Evolutionary conservation across 30 jellyfish, hydroid and myxozoan genomes (phyloP).

Genomic region (Mastigias papua): DNA sequence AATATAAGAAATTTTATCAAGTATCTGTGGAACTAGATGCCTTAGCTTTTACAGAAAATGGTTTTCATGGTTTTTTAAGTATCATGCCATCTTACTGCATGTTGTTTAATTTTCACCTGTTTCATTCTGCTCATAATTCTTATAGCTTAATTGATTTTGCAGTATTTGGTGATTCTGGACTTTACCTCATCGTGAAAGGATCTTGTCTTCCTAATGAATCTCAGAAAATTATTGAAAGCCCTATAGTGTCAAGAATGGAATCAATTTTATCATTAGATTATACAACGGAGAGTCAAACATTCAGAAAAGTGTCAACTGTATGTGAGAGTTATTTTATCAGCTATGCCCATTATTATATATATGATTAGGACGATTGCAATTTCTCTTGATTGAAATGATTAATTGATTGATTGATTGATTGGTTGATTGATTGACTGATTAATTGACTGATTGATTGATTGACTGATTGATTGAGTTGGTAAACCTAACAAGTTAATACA

Average conservation of each 20-base stretch:
- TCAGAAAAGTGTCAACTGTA: neutral
- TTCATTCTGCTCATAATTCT: no score
- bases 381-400: no score
- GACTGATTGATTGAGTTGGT: neutral
- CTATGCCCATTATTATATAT: neutral
- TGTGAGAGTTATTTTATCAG: neutral
- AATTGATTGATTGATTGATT: neutral
- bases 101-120: no score
- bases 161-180: slow-evolving; percentile 74
- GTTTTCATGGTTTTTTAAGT: no score
- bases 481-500: neutral
- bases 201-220: slow-evolving; percentile 18
- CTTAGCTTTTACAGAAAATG: no score
- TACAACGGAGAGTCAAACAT: neutral
- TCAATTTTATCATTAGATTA: neutral
- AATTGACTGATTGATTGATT: neutral
- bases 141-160: no score
- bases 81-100: no score
- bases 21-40: no score
- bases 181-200: slow-evolving; percentile 60
- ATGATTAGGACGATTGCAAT: neutral
- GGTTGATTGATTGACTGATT: neutral
- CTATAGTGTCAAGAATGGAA: slow-evolving; percentile 4
- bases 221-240: neutral
- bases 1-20: no score